phyloP scores from a whole-genome alignment of 2,797 vertebrate genomes.

The Crenichthys baileyi region DNA sequence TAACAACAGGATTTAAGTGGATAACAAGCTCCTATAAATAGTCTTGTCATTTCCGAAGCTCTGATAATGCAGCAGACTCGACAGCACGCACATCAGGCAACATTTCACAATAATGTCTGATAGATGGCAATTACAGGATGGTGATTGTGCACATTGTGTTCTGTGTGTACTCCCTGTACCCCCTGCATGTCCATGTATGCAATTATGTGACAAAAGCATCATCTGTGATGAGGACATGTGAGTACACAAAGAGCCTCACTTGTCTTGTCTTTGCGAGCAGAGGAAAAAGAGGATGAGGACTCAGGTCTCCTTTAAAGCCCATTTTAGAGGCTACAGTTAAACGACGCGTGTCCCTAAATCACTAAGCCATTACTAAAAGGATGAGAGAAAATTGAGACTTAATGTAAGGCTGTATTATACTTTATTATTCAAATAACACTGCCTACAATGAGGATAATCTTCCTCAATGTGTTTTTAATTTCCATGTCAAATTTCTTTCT shows the following conservation, averaged over 20 bases:
- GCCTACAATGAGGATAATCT: constrained; percentile 65
- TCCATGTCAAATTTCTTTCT: constrained; percentile 36
- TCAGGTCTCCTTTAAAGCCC: constrained; percentile 57
- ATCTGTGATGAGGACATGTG: constrained; percentile 56
- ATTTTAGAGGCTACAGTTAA: constrained; percentile 59
- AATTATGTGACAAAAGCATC: constrained; percentile 60
- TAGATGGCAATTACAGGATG: constrained; percentile 71
- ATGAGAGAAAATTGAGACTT: constrained; percentile 66
- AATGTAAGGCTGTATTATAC: constrained; percentile 61
- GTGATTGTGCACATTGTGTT: constrained; percentile 62
- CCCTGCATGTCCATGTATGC: constrained; percentile 27
- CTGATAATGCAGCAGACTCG: constrained; percentile 56
- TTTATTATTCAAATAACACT: constrained; percentile 65
- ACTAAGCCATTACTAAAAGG: constrained; percentile 65
- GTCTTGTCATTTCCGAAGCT: constrained; percentile 71
- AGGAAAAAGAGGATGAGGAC: constrained; percentile 46
- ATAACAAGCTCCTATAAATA: constrained; percentile 74
- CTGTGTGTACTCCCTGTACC: constrained; percentile 32
- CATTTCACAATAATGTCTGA: constrained; percentile 63
- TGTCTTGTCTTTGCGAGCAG: constrained; percentile 36
- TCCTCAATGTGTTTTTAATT: constrained; percentile 62
- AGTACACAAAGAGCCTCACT: constrained; percentile 48
- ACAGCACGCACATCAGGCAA: constrained; percentile 39
- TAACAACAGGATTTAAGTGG: constrained; percentile 61
- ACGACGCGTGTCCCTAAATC: constrained; percentile 59